Conservation (phyloP, 2,888 invertebrate genomes). For the Phragmatobia fuliginosa region DNA sequence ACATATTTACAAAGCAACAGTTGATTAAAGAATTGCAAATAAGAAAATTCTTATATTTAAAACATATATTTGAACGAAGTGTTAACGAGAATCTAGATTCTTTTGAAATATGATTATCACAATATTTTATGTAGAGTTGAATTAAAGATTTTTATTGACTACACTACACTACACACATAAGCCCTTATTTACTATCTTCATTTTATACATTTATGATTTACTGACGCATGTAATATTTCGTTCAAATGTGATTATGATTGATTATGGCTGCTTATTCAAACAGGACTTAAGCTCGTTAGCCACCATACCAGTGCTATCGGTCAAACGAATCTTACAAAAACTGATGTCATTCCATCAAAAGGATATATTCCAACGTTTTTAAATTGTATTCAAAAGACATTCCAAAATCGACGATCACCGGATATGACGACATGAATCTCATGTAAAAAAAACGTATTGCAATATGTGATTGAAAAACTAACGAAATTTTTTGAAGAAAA, state of each 20-base stretch:
- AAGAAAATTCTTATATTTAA: neutral
- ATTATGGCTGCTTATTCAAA: neutral
- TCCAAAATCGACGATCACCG: constrained; percentile 58
- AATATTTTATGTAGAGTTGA: neutral
- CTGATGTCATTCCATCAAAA: constrained; percentile 44
- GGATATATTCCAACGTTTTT: constrained; percentile 32
- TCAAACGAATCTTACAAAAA: neutral
- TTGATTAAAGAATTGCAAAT: neutral
- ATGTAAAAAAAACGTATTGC: constrained; percentile 47
- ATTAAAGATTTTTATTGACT: neutral
- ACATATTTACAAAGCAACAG: neutral
- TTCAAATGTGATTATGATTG: neutral
- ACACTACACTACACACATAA: neutral
- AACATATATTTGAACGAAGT: neutral
- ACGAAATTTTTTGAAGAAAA: constrained; percentile 21
- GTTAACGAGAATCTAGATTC: neutral
- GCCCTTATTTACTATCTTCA: neutral
- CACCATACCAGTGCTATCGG: neutral
- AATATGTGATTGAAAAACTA: constrained; percentile 39
- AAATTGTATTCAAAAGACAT: constrained; percentile 52
- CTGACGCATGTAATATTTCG: neutral
- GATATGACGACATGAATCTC: constrained; percentile 70
- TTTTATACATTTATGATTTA: neutral
- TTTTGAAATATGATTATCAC: neutral
- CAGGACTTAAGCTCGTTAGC: neutral